These are phyloP conservation scores for Macroramphosus scolopax DNA, from an alignment of 2,797 vertebrate species.

Conservation along the genomic window DNA sequence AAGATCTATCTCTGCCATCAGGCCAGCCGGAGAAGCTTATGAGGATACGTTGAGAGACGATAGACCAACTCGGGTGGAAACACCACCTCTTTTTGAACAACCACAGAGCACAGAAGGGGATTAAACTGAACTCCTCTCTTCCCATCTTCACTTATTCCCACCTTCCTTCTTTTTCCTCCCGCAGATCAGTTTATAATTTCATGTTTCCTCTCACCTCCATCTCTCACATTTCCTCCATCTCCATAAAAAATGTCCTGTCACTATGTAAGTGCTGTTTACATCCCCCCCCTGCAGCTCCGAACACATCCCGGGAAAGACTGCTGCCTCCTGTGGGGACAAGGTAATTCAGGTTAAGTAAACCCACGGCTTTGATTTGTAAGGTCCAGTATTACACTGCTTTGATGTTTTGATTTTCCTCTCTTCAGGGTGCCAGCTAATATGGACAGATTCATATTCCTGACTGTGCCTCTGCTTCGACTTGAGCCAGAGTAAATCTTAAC, in stretches of 20 bases:
- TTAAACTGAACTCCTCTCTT: conserved; percentile 50
- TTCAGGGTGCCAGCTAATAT: conserved; percentile 29
- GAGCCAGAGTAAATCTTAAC: conserved; percentile 13
- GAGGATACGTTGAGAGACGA: conserved; percentile 32
- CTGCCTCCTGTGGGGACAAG: too few relatives aligned
- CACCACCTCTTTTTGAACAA: conserved; percentile 48
- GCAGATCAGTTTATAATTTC: conserved; percentile 23
- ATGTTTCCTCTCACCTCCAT: conserved; percentile 24
- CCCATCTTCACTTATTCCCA: too few relatives aligned
- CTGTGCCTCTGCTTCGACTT: conserved; percentile 19
- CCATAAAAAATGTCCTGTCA: conserved; percentile 41
- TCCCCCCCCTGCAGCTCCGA: conserved; percentile 8
- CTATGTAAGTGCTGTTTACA: conserved; percentile 48
- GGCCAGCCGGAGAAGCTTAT: conserved; percentile 35
- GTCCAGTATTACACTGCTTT: conserved; percentile 27
- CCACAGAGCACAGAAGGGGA: conserved; percentile 35
- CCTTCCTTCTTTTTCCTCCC: background rate
- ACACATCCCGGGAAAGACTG: conserved; percentile 8
- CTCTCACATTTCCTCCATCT: conserved; percentile 4
- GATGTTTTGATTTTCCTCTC: conserved; percentile 49
- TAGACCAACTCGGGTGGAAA: conserved; percentile 46
- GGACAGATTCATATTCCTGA: conserved; percentile 36
- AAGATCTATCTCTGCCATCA: conserved; percentile 30
- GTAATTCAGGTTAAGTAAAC: conserved; percentile 20
- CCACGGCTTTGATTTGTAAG: conserved; percentile 28